Evolutionary conservation across 64 coral and sea anemone genomes (phyloP), one percentile per base, ranked within the genome.

Genomic region (Pocillopora damicornis): DNA sequence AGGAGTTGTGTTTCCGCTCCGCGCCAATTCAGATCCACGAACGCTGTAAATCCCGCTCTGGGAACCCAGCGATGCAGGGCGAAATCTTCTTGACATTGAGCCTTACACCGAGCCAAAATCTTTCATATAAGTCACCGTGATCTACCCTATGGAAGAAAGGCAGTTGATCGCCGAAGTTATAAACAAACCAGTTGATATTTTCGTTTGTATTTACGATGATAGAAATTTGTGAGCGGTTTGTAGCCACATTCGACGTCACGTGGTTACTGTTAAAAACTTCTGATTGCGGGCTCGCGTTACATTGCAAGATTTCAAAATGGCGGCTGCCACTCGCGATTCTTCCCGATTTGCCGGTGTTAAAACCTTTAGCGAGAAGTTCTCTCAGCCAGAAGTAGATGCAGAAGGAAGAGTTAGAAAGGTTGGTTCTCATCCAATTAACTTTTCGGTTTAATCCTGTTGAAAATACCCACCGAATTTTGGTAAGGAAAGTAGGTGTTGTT

Each of bases 41-140:
- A 96, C 94, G 59, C 94, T 96, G 81, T 96, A 96, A 60, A 96
- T 96, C 51, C 94, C 94, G 76, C 94, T 96, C 51, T 96, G 94
- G 3, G 81, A 84, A 71, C 81, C 81, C 62, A 84, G 12, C 37
- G 94, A 93, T 77, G 86, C 88, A 15, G 94, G 91, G 17, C 94
- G 90, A 85, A 96, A 96, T 90, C 92, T 93, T 42, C 91, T 86
- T 68, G 94, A 96, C 94, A 96, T 96, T 68, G 81, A 73, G 37
- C 36, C 64, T 63, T 57, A 38, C 37, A 20, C 38, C 20, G 17
- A 20, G 56, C 37, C 37, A 69, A 56, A 20, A 35, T 22, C 81
- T 84, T 38, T 72, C 63, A 72, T 42, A 72, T 84, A 84, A 69
- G 64, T 84, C 64, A 20, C 63, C 37, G 64, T 84, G 10, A 63